Percentiles rank a stretch among this genome's conserved stretches.
These are phyloP conservation scores for Daboia siamensis DNA, from an alignment of 2,113 vertebrate genomes.

Conservation along the genomic window DNA sequence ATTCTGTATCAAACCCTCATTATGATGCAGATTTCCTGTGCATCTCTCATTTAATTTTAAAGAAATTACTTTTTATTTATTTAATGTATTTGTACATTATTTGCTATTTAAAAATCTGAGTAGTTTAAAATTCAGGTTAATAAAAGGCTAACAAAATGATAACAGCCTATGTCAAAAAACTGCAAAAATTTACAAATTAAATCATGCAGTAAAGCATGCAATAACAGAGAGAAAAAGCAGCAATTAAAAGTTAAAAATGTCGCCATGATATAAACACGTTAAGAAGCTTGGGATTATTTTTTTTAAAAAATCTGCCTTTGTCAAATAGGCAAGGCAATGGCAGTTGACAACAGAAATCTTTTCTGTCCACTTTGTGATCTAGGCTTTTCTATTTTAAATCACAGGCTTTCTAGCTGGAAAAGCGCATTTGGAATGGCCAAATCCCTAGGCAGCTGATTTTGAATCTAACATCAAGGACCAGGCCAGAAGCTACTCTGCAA, in stretches of 20 bases:
- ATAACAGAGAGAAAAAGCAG: neutral
- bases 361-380: neutral
- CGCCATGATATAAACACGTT: neutral
- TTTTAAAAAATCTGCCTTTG: neutral
- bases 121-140: neutral
- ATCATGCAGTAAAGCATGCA: neutral
- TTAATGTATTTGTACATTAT: neutral
- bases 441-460: neutral
- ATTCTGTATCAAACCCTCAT: constrained; percentile 24
- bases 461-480: neutral
- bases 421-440: neutral
- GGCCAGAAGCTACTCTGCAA: neutral
- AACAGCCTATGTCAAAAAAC: neutral
- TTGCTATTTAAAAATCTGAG: neutral
- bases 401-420: neutral
- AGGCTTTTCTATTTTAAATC: neutral
- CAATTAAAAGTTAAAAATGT: neutral
- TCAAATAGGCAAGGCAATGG: neutral
- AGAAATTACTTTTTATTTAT: neutral
- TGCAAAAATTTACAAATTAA: neutral
- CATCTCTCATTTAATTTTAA: constrained; percentile 11
- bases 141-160: neutral
- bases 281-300: neutral
- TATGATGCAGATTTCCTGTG: neutral
- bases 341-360: neutral